Evolutionary conservation across 2,888 invertebrate species (phyloP).

Genomic region (Drosophila greeni): DNA sequence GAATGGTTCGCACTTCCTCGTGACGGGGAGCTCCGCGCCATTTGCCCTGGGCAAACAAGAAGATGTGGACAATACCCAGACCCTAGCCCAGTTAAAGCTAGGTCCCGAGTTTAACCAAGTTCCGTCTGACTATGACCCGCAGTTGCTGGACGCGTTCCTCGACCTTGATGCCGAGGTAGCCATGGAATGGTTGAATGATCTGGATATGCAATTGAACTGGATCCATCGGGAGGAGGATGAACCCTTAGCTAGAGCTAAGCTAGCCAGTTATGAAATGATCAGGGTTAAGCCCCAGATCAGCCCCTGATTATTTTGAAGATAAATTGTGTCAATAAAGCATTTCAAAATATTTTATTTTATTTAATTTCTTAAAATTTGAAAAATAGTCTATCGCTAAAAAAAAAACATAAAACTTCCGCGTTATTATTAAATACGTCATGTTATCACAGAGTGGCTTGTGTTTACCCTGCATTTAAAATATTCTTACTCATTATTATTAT

Average conservation of each 20-base stretch:
- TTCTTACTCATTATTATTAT: constrained; percentile 1
- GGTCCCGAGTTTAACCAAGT: constrained; percentile 46
- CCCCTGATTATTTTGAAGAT: too few relatives aligned
- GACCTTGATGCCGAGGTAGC: constrained; percentile 34
- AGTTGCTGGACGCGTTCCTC: constrained; percentile 52
- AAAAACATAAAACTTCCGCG: too few relatives aligned
- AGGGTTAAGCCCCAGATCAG: too few relatives aligned
- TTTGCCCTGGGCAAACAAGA: constrained; percentile 62
- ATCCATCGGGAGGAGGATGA: constrained; percentile 41
- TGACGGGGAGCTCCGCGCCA: constrained; percentile 48
- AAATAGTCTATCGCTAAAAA: too few relatives aligned
- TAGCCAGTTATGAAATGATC: not conserved
- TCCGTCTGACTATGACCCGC: constrained; percentile 60
- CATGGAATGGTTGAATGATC: constrained; percentile 23
- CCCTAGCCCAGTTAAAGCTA: constrained; percentile 50
- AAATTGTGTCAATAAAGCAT: too few relatives aligned
- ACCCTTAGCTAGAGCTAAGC: constrained; percentile 22
- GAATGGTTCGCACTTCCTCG: constrained; percentile 80
- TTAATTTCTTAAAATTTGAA: too few relatives aligned
- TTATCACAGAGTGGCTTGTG: not conserved
- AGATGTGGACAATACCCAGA: constrained; percentile 48
- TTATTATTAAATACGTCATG: too few relatives aligned
- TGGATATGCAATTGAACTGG: constrained; percentile 47
- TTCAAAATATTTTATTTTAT: too few relatives aligned
- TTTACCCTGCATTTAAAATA: not conserved